A percentile compares a stretch with the other conserved stretches of the same genome.
These are phyloP conservation scores for Takifugu flavidus DNA, from an alignment of 2,113 vertebrate genomes.

Conservation along the genomic window DNA sequence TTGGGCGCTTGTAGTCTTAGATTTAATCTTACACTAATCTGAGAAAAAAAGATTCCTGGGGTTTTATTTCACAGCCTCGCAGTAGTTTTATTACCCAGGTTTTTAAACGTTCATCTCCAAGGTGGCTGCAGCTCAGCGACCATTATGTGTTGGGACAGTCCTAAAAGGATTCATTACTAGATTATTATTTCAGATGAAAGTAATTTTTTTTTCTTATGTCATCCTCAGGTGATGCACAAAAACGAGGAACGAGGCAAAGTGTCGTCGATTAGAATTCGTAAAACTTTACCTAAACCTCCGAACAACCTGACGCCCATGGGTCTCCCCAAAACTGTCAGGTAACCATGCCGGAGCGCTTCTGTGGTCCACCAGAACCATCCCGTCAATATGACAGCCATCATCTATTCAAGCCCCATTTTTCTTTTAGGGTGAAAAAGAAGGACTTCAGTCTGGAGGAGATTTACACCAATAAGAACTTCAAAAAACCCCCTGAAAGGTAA, in stretches of 20 bases:
- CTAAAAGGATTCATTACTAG: neutral
- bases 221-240: constrained; percentile 47
- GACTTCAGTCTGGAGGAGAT: constrained; percentile 91
- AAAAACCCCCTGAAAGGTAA: constrained; percentile 82
- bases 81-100: too few relatives aligned
- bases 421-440: constrained; percentile 84
- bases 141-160: neutral
- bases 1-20: too few relatives aligned
- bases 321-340: constrained; percentile 84
- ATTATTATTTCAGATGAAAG: neutral
- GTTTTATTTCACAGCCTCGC: too few relatives aligned
- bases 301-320: constrained; percentile 89
- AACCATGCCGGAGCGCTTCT: neutral
- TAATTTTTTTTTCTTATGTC: neutral
- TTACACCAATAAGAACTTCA: constrained; percentile 91
- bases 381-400: neutral
- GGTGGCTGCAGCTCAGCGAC: too few relatives aligned
- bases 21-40: too few relatives aligned
- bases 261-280: constrained; percentile 84
- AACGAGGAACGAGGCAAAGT: constrained; percentile 77
- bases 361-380: too few relatives aligned
- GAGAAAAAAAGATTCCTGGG: too few relatives aligned
- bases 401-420: neutral
- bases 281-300: constrained; percentile 76
- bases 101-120: too few relatives aligned